phyloP scores from a whole-genome alignment of 1,140 invertebrate species.

The Onthophagus taurus region DNA sequence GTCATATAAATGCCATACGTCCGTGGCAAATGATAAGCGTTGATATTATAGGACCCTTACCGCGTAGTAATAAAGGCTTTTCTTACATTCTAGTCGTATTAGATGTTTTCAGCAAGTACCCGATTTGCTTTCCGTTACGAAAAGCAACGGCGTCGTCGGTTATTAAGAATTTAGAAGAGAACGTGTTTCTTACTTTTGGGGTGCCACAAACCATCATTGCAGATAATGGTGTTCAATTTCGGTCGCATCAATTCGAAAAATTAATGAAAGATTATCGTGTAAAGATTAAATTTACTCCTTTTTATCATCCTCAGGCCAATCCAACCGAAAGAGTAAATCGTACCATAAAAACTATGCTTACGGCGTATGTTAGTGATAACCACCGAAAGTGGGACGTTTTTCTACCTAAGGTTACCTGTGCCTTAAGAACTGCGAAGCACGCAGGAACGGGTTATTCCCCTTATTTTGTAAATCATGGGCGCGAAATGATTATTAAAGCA shows the following conservation, averaged over 20 bases:
- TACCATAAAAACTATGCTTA: slow-evolving; percentile 27
- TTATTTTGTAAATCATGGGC: slow-evolving; percentile 18
- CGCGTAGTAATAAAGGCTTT: background rate
- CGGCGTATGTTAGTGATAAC: slow-evolving; percentile 24
- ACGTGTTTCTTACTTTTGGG: slow-evolving; percentile 7
- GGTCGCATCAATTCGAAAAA: background rate
- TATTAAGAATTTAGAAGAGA: background rate
- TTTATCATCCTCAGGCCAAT: slow-evolving; percentile 18
- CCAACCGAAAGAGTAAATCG: slow-evolving; percentile 22
- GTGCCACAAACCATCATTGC: slow-evolving; percentile 9
- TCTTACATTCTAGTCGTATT: slow-evolving; percentile 5
- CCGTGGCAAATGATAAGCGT: slow-evolving; percentile 9
- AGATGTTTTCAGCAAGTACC: slow-evolving; percentile 10
- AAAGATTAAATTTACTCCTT: slow-evolving; percentile 8
- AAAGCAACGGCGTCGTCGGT: background rate
- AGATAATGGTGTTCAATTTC: slow-evolving; percentile 11
- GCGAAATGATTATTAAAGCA: no score
- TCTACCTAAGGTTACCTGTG: slow-evolving; percentile 21
- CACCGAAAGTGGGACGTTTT: slow-evolving; percentile 28
- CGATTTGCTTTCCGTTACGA: slow-evolving; percentile 3
- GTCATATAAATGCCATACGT: background rate
- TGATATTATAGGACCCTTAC: slow-evolving; percentile 9
- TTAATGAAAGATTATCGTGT: slow-evolving; percentile 5
- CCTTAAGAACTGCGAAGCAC: slow-evolving; percentile 26
- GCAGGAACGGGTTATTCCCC: slow-evolving; percentile 29